phyloP scores from a whole-genome alignment of 2,888 invertebrate genomes.

The Crocallis elinguaria region DNA sequence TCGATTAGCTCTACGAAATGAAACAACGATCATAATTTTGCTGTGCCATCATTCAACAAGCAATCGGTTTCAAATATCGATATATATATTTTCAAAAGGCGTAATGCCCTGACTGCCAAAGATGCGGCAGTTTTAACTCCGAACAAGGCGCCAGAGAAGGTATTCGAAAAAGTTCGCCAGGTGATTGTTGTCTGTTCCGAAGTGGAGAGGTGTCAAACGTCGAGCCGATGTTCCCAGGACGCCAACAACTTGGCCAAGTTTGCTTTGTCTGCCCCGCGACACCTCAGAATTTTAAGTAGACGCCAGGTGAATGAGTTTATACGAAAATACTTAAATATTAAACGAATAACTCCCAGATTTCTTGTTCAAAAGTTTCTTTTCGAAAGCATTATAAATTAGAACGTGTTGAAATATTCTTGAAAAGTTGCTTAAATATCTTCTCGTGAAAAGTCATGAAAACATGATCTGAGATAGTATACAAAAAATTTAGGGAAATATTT shows the following conservation, averaged over 20 bases:
- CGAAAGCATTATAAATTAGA: constrained; percentile 33
- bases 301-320: constrained; percentile 70
- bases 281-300: constrained; percentile 76
- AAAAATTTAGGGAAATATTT: constrained; percentile 2
- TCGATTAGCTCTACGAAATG: no score
- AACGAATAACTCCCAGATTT: constrained; percentile 61
- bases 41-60: no score
- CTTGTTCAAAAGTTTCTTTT: constrained; percentile 55
- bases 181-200: constrained; percentile 60
- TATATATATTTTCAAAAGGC: no score
- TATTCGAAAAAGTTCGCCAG: constrained; percentile 55
- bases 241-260: constrained; percentile 60
- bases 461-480: constrained; percentile 1
- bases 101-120: constrained; percentile 5
- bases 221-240: constrained; percentile 54
- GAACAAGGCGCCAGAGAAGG: constrained; percentile 43
- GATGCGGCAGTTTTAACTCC: constrained; percentile 12
- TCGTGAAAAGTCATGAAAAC: constrained; percentile 11
- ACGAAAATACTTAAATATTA: constrained; percentile 65
- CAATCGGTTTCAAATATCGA: no score
- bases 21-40: no score
- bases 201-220: constrained; percentile 64
- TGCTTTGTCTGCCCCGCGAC: constrained; percentile 58
- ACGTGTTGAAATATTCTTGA: constrained; percentile 18
- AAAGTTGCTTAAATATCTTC: constrained; percentile 10